Conservation (phyloP, 2,797 vertebrate species). For the Crypturellus tataupa region DNA sequence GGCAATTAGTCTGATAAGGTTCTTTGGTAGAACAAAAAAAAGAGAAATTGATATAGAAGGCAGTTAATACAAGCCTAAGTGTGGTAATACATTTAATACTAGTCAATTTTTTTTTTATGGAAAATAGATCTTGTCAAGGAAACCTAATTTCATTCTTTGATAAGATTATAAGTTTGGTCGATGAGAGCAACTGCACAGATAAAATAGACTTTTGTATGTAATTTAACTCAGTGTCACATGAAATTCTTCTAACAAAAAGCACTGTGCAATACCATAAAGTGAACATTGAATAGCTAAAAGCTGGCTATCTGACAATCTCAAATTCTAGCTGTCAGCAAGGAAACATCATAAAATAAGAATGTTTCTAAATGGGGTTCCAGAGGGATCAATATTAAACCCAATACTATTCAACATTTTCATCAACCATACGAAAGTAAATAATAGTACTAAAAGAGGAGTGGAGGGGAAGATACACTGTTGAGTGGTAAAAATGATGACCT, state of each 20-base stretch:
- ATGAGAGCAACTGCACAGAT: constrained; percentile 1
- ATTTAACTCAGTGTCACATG: neutral
- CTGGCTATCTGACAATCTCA: neutral
- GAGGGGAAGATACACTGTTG: rapidly evolving
- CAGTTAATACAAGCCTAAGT: neutral
- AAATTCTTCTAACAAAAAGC: constrained; percentile 1
- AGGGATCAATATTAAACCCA: neutral
- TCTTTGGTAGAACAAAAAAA: neutral
- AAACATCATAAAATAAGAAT: neutral
- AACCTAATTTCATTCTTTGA: constrained; percentile 50
- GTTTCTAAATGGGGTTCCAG: neutral
- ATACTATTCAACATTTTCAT: neutral
- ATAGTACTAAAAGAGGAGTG: neutral
- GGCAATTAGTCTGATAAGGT: neutral
- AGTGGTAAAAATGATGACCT: neutral
- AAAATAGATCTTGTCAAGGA: constrained; percentile 51
- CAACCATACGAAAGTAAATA: neutral
- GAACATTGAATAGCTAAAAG: neutral
- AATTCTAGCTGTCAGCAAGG: neutral
- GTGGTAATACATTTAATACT: constrained; percentile 32
- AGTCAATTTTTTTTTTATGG: neutral
- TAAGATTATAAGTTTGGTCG: neutral
- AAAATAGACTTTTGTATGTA: constrained; percentile 13
- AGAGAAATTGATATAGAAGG: neutral
- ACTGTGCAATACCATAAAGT: neutral